phyloP scores from a whole-genome alignment of 2,888 invertebrate species.

The Perithous albicinctus region DNA sequence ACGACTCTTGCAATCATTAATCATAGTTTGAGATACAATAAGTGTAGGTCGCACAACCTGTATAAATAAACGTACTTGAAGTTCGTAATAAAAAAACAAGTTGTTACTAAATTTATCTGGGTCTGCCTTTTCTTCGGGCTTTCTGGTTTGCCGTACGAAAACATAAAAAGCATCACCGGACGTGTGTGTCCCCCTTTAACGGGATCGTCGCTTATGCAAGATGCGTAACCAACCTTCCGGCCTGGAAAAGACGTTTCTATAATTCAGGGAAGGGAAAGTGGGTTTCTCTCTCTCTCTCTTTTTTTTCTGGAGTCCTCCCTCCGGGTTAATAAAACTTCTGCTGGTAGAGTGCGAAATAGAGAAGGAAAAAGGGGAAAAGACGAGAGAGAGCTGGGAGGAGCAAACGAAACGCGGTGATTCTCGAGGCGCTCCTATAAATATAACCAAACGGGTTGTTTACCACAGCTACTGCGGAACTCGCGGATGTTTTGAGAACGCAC shows the following conservation, averaged over 20 bases:
- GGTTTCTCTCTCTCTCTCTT: neutral
- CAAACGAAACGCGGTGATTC: slow-evolving; percentile 30
- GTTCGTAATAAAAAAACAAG: neutral
- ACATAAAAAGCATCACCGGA: slow-evolving; percentile 16
- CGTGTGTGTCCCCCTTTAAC: slow-evolving; percentile 8
- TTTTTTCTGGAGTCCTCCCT: slow-evolving; percentile 38
- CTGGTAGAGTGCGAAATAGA: slow-evolving; percentile 32
- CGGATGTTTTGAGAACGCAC: slow-evolving; percentile 34
- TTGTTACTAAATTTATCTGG: neutral
- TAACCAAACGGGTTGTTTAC: slow-evolving; percentile 47
- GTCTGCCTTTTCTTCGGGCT: neutral
- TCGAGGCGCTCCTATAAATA: slow-evolving; percentile 48
- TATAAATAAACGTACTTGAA: neutral
- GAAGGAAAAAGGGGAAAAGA: slow-evolving; percentile 7
- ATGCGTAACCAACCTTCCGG: slow-evolving; percentile 39
- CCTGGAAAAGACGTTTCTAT: slow-evolving; percentile 47
- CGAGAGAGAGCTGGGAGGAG: slow-evolving; percentile 11
- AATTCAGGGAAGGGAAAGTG: slow-evolving; percentile 31
- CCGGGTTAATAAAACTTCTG: slow-evolving; percentile 48
- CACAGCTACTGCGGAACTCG: slow-evolving; percentile 21
- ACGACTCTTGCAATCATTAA: slow-evolving; percentile 31
- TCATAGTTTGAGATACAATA: slow-evolving; percentile 3
- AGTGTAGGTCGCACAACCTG: neutral
- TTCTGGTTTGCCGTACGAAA: slow-evolving; percentile 1
- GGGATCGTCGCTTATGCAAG: slow-evolving; percentile 46